A percentile compares a stretch with the other conserved stretches of the same genome.
phyloP scores from a whole-genome alignment of 2,113 vertebrate genomes.

The Bujurquina vittata region DNA sequence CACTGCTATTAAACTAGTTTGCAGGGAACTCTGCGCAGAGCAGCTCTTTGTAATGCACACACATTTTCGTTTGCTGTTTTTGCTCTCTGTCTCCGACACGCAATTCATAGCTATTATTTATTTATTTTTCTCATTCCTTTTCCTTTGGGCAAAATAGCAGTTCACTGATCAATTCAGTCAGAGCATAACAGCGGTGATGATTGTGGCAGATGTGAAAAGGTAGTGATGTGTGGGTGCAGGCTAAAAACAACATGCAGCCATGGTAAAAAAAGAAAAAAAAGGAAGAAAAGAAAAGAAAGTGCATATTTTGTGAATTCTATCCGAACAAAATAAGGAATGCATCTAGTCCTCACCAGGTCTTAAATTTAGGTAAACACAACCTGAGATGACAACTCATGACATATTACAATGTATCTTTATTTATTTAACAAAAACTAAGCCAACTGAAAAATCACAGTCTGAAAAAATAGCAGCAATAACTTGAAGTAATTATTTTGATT shows the following conservation, averaged over 20 bases:
- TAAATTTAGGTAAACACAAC: not conserved
- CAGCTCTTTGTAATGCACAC: not conserved
- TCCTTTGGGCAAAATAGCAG: not conserved
- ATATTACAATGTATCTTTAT: not conserved
- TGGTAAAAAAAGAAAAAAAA: too few relatives aligned
- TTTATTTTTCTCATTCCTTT: not conserved
- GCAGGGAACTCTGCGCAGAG: not conserved
- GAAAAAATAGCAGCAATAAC: not conserved
- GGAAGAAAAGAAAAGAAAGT: not conserved
- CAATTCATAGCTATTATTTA: not conserved
- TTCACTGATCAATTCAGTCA: not conserved
- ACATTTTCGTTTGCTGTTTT: not conserved
- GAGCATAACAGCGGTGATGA: not conserved
- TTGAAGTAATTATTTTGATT: too few relatives aligned
- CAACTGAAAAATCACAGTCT: not conserved
- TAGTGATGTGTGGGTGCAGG: not conserved
- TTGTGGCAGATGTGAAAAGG: not conserved
- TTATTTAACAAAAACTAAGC: not conserved
- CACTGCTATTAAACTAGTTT: conserved; percentile 10
- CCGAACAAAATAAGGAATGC: not conserved
- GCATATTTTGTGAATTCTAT: not conserved
- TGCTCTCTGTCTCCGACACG: not conserved
- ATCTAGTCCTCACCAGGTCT: not conserved
- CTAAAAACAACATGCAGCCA: too few relatives aligned
- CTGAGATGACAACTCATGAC: not conserved